These are phyloP conservation scores for Euglossa dilemma DNA, from an alignment of 1,140 invertebrate genomes.

Conservation along the genomic window DNA sequence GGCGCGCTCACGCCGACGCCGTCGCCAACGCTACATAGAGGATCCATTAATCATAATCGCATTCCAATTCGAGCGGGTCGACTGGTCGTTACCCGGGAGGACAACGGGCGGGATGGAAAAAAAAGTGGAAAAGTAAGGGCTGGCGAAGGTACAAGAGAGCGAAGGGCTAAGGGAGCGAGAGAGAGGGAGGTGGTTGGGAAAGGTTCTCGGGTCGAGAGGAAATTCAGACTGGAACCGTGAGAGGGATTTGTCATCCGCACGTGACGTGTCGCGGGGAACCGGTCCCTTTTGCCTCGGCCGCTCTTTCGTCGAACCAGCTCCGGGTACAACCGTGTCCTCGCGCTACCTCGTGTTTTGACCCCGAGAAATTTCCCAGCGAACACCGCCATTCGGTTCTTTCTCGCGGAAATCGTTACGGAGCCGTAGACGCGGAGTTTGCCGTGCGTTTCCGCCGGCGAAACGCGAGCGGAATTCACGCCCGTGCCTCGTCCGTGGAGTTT, in stretches of 20 bases:
- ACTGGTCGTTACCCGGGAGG: conserved; percentile 42
- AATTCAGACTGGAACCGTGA: conserved; percentile 47
- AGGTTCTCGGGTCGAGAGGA: not conserved
- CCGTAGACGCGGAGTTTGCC: no score
- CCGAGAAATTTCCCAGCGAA: no score
- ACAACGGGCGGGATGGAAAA: conserved; percentile 18
- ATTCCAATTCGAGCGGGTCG: conserved; percentile 61
- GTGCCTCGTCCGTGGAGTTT: no score
- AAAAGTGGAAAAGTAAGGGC: conserved; percentile 30
- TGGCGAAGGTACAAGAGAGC: no score
- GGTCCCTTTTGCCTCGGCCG: not conserved
- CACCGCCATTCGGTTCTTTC: no score
- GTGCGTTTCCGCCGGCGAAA: no score
- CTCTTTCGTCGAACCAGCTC: not conserved
- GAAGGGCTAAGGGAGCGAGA: no score
- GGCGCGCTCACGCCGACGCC: not conserved
- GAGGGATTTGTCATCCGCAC: conserved; percentile 70
- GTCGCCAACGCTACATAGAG: conserved; percentile 35
- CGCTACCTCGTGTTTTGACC: no score
- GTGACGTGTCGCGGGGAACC: conserved; percentile 57
- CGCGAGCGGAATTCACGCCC: no score
- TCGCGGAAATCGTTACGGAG: no score
- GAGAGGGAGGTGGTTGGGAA: conserved; percentile 2
- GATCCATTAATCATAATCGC: conserved; percentile 72
- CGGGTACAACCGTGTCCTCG: not conserved